Evolutionary conservation across 2,113 vertebrate genomes (phyloP), one percentile per base, ranked within the genome.

Genomic region (Phylloscopus trochilus): DNA sequence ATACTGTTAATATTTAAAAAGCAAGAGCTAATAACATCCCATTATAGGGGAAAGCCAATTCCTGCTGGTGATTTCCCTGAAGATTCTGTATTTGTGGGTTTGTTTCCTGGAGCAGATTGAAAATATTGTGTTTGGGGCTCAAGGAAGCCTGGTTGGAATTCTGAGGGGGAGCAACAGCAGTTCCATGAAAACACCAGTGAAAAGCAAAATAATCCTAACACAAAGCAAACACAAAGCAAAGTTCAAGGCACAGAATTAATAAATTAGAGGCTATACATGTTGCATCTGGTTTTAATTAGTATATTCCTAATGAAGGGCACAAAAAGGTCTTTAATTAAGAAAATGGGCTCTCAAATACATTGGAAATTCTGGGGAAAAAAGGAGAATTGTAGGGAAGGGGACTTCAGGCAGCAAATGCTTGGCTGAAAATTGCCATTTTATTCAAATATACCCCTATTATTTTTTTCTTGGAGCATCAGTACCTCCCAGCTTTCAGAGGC

Each of bases 161-260:
- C 85, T 52, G 44, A 78, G 33, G 21, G 63, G 74, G 20, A 76
- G 49, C 58, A 55, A 12, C 8, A 44, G 22, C 27, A 83, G 12
- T 24, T 68, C 51, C 10, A 47, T 16, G 27, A 83, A 89, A 95
- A 83, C n/a, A 69, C 9, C 46, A 76, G 16, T 22, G 37, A 67
- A 90, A 95, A 93, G 21, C 39, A 73, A 91, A 94, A 43, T 82
- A 58, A 73, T 80, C 53, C 56, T 59, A 53, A 49, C 15, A 28
- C 13, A 64, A 84, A 9, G 35, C 41, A 87, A 83, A 87, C 33
- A 56, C 39, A 80, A 82, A 85, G 33, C 37, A 85, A 84, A 92
- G 43, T 58, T 87, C 62, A 84, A 87, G 27, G 43, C 33, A 21
- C 26, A 63, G 39, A 74, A 89, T 73, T 21, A n/a, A 72, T 47